Percentiles rank a stretch among this genome's conserved stretches.
phyloP scores from a whole-genome alignment of 2,888 invertebrate species.

The Cabera pusaria region DNA sequence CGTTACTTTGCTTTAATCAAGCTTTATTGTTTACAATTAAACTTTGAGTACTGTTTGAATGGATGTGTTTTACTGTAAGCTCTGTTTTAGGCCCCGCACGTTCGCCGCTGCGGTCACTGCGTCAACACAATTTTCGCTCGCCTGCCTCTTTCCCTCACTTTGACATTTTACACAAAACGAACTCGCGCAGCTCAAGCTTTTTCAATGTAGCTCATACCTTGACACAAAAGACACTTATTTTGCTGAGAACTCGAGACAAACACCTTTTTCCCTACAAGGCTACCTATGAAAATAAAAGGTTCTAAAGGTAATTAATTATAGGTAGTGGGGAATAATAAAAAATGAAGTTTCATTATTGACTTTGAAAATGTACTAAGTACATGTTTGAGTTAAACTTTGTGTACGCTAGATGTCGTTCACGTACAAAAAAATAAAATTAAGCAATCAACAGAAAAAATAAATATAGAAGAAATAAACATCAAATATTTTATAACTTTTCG shows the following conservation, averaged over 20 bases:
- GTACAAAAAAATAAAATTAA: no score
- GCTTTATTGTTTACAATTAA: no score
- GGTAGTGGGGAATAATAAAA: no score
- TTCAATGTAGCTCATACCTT: slow-evolving; percentile 44
- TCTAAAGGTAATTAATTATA: neutral
- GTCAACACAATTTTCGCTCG: slow-evolving; percentile 65
- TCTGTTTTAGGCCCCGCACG: slow-evolving; percentile 22
- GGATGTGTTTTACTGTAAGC: neutral
- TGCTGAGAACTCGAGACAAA: slow-evolving; percentile 31
- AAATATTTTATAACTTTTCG: no score
- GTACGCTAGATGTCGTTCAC: no score
- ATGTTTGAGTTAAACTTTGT: no score
- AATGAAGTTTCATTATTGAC: no score
- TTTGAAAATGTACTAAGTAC: no score
- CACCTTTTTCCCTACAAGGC: neutral
- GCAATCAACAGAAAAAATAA: no score
- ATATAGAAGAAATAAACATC: no score
- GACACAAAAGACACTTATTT: slow-evolving; percentile 28
- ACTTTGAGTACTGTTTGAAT: slow-evolving; percentile 2
- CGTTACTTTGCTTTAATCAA: no score
- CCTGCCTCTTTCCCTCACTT: slow-evolving; percentile 61
- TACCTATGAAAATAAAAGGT: slow-evolving; percentile 1
- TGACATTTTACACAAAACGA: slow-evolving; percentile 73
- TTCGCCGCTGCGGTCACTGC: slow-evolving; percentile 55
- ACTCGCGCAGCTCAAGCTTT: slow-evolving; percentile 61